Base-by-base conservation (phyloP, 2,797 vertebrate genomes). In the Enteromius thamalakanensis region DNA sequence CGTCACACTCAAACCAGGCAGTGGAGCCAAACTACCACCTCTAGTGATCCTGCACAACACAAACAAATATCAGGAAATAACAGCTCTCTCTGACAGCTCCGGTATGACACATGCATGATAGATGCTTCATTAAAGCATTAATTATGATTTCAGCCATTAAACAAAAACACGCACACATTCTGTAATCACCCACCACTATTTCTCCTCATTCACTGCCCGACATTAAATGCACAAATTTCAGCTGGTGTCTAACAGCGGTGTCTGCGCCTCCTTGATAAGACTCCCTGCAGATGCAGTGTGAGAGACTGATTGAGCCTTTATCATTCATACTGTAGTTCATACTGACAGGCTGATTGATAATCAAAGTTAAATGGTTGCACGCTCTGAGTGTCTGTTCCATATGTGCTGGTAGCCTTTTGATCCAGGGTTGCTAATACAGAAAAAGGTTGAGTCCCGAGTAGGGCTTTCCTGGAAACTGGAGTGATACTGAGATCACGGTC, bases 141-240 rank as follows among this genome's bases (percentile, higher is more conserved):
- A 88, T 88, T 86, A 86, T 58, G 83, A 84, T 85, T 84, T 78
- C 51, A 83, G 68, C 67, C 74, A 77, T 86, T 82, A 86, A 81
- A 87, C 81, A 77, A 82, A 81, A 77, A 62, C 55, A 37, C 55
- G 49, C n/a, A 47, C 70, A 67, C 45, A 21, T 42, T 72, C 53
- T 51, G 77, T 86, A 86, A 86, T 86, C 76, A 80, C 80, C 62
- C 23, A 74, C 76, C 15, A 72, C 75, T 65, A 70, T 77, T 40
- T 76, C 76, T 71, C 53, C 23, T 72, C 70, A 37, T 67, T 47
- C 79, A 29, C 58, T 69, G 53, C 65, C 80, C 34, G 14, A 40
- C 71, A 72, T 78, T 51, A 58, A 75, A 78, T 72, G 45, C 45
- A 53, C 37, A 71, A 81, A 84, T 70, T 79, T 69, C 53, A 29